Evolutionary conservation across 1,140 invertebrate genomes (phyloP).

Genomic region (Bombus impatiens): DNA sequence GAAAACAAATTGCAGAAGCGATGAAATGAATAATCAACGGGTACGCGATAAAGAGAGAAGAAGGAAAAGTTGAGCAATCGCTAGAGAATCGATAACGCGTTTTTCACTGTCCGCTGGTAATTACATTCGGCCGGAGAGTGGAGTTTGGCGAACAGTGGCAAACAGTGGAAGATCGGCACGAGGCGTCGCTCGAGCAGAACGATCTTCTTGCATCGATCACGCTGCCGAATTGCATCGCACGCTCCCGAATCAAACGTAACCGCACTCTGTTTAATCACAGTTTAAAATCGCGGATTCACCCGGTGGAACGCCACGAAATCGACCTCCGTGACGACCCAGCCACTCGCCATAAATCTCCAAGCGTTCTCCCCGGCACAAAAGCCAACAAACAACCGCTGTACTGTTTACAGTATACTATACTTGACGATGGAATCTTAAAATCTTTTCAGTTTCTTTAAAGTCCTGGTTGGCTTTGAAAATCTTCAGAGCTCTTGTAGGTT

Average conservation of each 20-base stretch:
- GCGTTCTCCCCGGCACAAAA: neutral
- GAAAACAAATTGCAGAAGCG: too few relatives aligned
- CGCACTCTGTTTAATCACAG: constrained; percentile 16
- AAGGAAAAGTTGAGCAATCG: too few relatives aligned
- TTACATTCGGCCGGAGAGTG: neutral
- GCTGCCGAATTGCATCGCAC: neutral
- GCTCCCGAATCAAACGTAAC: neutral
- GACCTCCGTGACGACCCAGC: constrained; percentile 10
- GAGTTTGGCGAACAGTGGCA: neutral
- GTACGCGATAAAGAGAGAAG: neutral
- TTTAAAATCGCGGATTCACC: neutral
- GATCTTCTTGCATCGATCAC: constrained; percentile 20
- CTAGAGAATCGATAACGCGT: neutral
- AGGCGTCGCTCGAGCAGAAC: constrained; percentile 4
- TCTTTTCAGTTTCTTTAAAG: neutral
- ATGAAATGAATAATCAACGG: too few relatives aligned
- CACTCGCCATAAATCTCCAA: constrained; percentile 16
- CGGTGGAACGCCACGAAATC: neutral
- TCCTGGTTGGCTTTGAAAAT: neutral
- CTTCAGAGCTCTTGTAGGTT: neutral
- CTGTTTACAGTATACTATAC: neutral
- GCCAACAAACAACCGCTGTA: too few relatives aligned
- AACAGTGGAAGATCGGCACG: neutral
- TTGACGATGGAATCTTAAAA: neutral
- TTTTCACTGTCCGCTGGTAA: constrained; percentile 3